phyloP scores from a whole-genome alignment of 2,113 vertebrate genomes.

The Acrocephalus arundinaceus region DNA sequence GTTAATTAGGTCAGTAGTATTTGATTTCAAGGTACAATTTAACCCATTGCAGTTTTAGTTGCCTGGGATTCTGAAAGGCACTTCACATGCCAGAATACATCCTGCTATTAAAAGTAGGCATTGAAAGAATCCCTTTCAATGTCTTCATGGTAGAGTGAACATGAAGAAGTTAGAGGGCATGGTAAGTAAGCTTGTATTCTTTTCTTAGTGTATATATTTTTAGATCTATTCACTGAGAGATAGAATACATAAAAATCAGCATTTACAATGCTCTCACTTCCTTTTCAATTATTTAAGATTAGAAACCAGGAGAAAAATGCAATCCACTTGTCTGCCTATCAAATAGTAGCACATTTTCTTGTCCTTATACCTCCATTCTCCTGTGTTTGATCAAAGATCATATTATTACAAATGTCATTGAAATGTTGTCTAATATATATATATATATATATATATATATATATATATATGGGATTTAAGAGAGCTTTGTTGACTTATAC shows the following conservation, averaged over 20 bases:
- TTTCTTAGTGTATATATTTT: background rate
- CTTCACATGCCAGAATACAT: background rate
- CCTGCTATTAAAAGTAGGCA: background rate
- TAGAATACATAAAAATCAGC: background rate
- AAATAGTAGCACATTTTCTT: background rate
- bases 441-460: no score
- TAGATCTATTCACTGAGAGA: background rate
- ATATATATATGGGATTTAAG: background rate
- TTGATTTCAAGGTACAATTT: constrained; percentile 16
- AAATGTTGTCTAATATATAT: background rate
- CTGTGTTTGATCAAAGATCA: background rate
- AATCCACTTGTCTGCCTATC: background rate
- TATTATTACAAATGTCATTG: background rate
- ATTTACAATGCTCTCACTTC: background rate
- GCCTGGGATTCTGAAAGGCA: background rate
- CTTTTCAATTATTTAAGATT: background rate
- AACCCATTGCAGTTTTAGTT: background rate
- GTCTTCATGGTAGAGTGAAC: background rate
- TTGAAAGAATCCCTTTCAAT: background rate
- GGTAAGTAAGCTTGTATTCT: background rate
- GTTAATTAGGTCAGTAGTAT: constrained; percentile 33
- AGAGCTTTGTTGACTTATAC: background rate
- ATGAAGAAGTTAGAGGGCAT: background rate
- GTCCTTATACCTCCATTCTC: background rate
- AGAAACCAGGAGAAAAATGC: background rate